Base-by-base conservation (phyloP, 2,888 invertebrate genomes). In the Phyllotreta striolata region DNA sequence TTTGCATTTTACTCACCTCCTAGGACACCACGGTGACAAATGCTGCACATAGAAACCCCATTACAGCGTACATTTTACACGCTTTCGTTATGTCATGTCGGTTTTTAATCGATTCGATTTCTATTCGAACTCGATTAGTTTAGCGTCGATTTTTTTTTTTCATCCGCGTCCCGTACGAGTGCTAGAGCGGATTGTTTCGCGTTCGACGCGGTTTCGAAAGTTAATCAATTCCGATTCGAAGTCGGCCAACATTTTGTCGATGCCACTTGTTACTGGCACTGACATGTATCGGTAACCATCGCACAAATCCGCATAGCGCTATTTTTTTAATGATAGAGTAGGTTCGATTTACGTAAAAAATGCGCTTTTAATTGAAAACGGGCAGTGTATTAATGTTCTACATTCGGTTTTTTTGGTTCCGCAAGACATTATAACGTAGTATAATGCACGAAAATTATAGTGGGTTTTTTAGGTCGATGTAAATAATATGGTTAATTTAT, bases 191-290 rank as follows among this genome's bases (percentile, higher is more conserved):
- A 49, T 49, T 49, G 49, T 35, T 49, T 35, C 49, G 37, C 37
- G 49, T 49, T 40, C 14, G 40, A n/a, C 40, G 40, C 40, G 40
- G 40, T 54, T 54, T 54, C 39, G 54, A 54, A 54, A 54, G 54
- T 54, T 54, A 54, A 54, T 54, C 54, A 54, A 54, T 54, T 54
- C 43, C 14, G 54, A 54, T 39, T 54, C 34, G 54, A 12, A 52
- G 37, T 52, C 52, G 38, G 37, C 38, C 52, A 52, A 52, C 35
- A 49, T 24, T 49, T 49, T 52, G 35, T 35, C 12, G 35, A 10
- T 38, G 38, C 12, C 38, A 47, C 47, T 47, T 47, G 47, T 47
- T 47, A 47, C 14, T 47, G 14, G 24, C 6, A 47, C 47, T 47
- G 10, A 35, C 49, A 49, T 37, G 52, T 9, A 38, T 37, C 52